Conservation (phyloP, 2,888 invertebrate species). For the Nomada ferruginata region DNA sequence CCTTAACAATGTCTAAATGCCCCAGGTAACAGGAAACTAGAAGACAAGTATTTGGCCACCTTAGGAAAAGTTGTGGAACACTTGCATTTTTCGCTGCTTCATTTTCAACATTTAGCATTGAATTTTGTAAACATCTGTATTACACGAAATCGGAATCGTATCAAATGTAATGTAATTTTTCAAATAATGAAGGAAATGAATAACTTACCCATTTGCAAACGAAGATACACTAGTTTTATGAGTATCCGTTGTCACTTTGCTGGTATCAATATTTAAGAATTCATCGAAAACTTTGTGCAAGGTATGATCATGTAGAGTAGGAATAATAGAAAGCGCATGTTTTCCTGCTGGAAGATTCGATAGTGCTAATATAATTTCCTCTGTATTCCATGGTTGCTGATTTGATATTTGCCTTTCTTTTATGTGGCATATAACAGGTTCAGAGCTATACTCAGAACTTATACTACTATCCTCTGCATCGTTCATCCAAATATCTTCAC, state of each 20-base stretch:
- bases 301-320: constrained; percentile 71
- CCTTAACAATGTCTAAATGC: constrained; percentile 85
- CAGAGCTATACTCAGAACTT: constrained; percentile 77
- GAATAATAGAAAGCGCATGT: constrained; percentile 72
- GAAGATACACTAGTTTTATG: constrained; percentile 59
- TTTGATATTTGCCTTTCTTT: constrained; percentile 69
- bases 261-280: constrained; percentile 59
- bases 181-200: not conserved
- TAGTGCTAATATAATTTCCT: constrained; percentile 75
- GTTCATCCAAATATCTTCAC: constrained; percentile 77
- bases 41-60: constrained; percentile 85
- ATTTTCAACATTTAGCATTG: constrained; percentile 73
- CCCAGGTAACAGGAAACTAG: constrained; percentile 88
- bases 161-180: not conserved
- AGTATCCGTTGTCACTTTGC: constrained; percentile 40
- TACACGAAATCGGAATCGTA: constrained; percentile 7
- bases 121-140: constrained; percentile 72
- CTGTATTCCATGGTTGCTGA: constrained; percentile 77
- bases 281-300: constrained; percentile 71
- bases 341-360: constrained; percentile 79
- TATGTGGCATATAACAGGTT: constrained; percentile 70
- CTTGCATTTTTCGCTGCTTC: constrained; percentile 73
- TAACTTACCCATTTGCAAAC: constrained; percentile 69
- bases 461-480: constrained; percentile 74
- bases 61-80: constrained; percentile 84